phyloP scores from a whole-genome alignment of 1,140 invertebrate genomes.

The Macrostomum lignano region DNA sequence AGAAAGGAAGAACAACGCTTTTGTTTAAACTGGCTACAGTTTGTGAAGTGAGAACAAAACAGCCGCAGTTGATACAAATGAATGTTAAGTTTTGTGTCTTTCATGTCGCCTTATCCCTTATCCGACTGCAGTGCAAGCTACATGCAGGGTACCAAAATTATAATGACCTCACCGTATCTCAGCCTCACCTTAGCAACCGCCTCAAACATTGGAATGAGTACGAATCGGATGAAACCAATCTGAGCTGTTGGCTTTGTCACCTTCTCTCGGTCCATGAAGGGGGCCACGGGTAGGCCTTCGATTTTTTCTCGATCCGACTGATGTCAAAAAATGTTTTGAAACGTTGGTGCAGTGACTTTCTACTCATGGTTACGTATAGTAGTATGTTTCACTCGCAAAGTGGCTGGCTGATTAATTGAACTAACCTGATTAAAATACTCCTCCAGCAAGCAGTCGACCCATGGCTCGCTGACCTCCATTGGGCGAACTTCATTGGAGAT shows the following conservation, averaged over 20 bases:
- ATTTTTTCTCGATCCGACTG: slow-evolving; percentile 23
- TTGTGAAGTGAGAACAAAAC: no score
- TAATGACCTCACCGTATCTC: no score
- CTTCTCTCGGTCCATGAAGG: slow-evolving; percentile 29
- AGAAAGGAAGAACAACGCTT: no score
- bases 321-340: slow-evolving; percentile 1
- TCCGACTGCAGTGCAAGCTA: no score
- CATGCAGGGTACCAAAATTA: no score
- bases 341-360: not conserved
- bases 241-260: slow-evolving; percentile 28
- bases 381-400: no score
- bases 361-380: no score
- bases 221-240: slow-evolving; percentile 29
- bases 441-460: slow-evolving; percentile 27
- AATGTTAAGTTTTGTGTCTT: no score
- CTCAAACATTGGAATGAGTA: slow-evolving; percentile 20
- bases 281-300: slow-evolving; percentile 27
- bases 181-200: slow-evolving; percentile 7
- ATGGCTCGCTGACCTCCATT: slow-evolving; percentile 26
- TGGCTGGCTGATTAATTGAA: no score
- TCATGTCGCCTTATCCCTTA: no score
- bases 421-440: slow-evolving; percentile 29
- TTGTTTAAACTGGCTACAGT: no score
- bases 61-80: no score
- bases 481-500: slow-evolving; percentile 29